A percentile compares a stretch with the other conserved stretches of the same genome.
Conservation (phyloP, 2,113 vertebrate genomes). For the Sceloporus tristichus region DNA sequence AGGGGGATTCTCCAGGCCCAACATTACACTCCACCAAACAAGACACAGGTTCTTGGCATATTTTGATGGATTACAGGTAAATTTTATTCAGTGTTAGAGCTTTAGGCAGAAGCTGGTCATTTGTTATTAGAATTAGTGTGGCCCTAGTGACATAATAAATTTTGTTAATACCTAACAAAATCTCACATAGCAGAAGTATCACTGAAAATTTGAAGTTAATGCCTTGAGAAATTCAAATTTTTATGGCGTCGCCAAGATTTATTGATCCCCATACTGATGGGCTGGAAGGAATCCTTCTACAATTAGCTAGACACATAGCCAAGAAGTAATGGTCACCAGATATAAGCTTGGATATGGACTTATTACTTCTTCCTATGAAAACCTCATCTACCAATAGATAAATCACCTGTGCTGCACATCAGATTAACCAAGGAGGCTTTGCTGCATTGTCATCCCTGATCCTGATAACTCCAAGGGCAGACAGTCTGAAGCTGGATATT, state of each 20-base stretch:
- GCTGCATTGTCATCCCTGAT: neutral
- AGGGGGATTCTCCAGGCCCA: too few relatives aligned
- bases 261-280: accelerated
- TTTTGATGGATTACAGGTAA: neutral
- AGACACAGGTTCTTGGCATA: neutral
- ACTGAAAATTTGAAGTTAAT: neutral
- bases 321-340: constrained; percentile 4
- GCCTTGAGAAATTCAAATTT: neutral
- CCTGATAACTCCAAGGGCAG: neutral
- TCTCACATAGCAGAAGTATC: constrained; percentile 17
- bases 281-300: neutral
- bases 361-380: neutral
- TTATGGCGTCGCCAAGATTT: constrained; percentile 9
- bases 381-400: neutral
- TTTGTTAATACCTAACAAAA: constrained; percentile 12
- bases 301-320: constrained; percentile 12
- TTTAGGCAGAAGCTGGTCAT: too few relatives aligned
- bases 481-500: constrained; percentile 23
- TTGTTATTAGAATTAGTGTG: neutral
- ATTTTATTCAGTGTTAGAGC: neutral
- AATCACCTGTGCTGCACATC: neutral
- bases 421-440: constrained; percentile 19
- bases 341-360: neutral
- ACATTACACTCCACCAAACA: too few relatives aligned
- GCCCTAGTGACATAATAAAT: neutral